Percentiles rank a stretch among this genome's conserved stretches.
phyloP scores from a whole-genome alignment of 1,140 invertebrate genomes.

The Chironomus striatipennis region DNA sequence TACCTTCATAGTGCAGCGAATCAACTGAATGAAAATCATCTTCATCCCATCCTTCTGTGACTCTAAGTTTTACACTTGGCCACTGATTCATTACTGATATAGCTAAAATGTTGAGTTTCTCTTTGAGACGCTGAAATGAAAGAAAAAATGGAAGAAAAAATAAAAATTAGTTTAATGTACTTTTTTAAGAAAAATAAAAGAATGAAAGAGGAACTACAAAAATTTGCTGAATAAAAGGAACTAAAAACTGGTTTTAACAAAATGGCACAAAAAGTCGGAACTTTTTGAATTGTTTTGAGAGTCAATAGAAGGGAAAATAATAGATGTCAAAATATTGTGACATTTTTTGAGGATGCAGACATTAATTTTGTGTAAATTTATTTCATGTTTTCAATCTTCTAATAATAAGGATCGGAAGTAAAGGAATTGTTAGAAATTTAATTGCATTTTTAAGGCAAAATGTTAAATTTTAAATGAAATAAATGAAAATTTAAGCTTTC shows the following conservation, averaged over 20 bases:
- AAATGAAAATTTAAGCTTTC: too few relatives aligned
- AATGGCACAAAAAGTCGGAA: background rate
- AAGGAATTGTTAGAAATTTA: too few relatives aligned
- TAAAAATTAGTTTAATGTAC: constrained; percentile 10
- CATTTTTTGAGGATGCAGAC: too few relatives aligned
- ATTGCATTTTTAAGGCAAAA: too few relatives aligned
- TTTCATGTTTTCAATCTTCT: too few relatives aligned
- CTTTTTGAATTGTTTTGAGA: background rate
- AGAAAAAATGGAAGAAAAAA: constrained; percentile 29
- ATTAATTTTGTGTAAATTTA: too few relatives aligned
- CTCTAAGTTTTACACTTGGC: constrained; percentile 84
- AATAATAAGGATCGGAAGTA: too few relatives aligned
- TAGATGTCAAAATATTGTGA: too few relatives aligned
- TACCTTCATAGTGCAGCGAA: constrained; percentile 90
- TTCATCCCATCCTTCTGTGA: constrained; percentile 93
- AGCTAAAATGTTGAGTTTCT: constrained; percentile 88
- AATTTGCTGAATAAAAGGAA: background rate
- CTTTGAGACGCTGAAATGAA: constrained; percentile 80
- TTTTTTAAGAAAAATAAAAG: too few relatives aligned
- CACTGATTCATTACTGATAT: constrained; percentile 97
- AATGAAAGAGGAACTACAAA: constrained; percentile 25
- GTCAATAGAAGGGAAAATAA: too few relatives aligned
- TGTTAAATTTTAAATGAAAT: too few relatives aligned
- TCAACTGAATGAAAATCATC: constrained; percentile 67
- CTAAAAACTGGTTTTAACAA: background rate